Conservation (phyloP, 2,888 invertebrate species). For the Heliconius erato region DNA sequence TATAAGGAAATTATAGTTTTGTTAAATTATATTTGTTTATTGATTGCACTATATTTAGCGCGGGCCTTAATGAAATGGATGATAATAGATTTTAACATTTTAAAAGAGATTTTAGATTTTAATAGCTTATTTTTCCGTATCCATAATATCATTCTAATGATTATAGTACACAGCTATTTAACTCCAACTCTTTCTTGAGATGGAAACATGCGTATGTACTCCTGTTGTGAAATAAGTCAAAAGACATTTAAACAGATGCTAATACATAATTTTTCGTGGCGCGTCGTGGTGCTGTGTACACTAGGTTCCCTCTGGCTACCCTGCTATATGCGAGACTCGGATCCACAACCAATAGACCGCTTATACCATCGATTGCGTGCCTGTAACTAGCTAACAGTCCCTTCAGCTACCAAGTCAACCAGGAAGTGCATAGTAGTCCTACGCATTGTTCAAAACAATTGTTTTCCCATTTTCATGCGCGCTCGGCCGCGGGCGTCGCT, state of each 20-base stretch:
- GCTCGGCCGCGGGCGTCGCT: conserved; percentile 62
- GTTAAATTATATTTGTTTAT: not conserved
- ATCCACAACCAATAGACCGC: too few species aligned
- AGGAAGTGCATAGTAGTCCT: conserved; percentile 58
- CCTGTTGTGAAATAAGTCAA: too few species aligned
- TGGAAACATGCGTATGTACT: too few species aligned
- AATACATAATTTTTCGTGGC: too few species aligned
- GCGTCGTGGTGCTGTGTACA: too few species aligned
- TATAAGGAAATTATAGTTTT: not conserved
- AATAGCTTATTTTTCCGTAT: not conserved
- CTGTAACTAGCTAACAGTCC: conserved; percentile 27
- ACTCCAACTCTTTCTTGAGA: too few species aligned
- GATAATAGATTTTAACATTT: not conserved
- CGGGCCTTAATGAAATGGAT: not conserved
- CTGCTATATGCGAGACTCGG: too few species aligned
- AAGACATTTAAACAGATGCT: too few species aligned
- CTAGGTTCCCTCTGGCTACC: too few species aligned
- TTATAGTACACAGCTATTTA: not conserved
- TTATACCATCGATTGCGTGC: conserved; percentile 24
- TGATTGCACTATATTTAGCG: not conserved
- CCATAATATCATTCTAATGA: not conserved
- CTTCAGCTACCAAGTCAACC: conserved; percentile 51
- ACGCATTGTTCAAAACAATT: conserved; percentile 73
- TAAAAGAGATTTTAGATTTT: not conserved
- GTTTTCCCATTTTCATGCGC: conserved; percentile 72